These are phyloP conservation scores for Columba janthina DNA, from an alignment of 2,113 vertebrate genomes.

Conservation along the genomic window DNA sequence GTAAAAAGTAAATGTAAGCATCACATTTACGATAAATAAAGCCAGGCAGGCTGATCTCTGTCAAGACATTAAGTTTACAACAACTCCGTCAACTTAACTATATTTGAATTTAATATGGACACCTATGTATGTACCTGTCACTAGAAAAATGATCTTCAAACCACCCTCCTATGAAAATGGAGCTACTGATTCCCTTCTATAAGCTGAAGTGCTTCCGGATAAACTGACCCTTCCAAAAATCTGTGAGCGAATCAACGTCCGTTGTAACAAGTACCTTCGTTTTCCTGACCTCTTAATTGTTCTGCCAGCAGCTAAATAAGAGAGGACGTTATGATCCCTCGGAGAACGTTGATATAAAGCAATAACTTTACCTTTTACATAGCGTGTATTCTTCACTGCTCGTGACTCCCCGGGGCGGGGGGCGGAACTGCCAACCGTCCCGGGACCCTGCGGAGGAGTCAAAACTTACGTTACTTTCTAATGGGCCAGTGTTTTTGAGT, in stretches of 20 bases:
- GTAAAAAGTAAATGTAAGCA: not conserved
- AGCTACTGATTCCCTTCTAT: not conserved
- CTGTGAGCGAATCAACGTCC: not conserved
- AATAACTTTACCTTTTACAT: conserved; percentile 90
- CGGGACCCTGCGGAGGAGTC: conserved; percentile 73
- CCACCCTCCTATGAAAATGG: not conserved
- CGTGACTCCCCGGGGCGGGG: conserved; percentile 95
- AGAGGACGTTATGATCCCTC: not conserved
- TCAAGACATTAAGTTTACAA: not conserved
- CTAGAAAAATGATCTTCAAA: not conserved
- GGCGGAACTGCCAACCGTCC: conserved; percentile 96
- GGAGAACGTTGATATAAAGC: not conserved
- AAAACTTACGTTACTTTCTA: not conserved
- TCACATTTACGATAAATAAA: not conserved
- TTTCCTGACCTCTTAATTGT: not conserved
- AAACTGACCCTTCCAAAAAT: not conserved
- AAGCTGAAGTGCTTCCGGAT: not conserved
- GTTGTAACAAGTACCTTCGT: not conserved
- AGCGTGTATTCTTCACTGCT: conserved; percentile 98
- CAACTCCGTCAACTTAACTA: not conserved
- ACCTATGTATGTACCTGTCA: not conserved
- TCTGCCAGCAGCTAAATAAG: not conserved
- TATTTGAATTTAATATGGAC: not conserved
- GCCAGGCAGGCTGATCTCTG: not conserved
- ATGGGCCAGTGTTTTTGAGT: not conserved